These are phyloP conservation scores for Prunella strophiata DNA, from an alignment of 2,797 vertebrate genomes.

Conservation along the genomic window DNA sequence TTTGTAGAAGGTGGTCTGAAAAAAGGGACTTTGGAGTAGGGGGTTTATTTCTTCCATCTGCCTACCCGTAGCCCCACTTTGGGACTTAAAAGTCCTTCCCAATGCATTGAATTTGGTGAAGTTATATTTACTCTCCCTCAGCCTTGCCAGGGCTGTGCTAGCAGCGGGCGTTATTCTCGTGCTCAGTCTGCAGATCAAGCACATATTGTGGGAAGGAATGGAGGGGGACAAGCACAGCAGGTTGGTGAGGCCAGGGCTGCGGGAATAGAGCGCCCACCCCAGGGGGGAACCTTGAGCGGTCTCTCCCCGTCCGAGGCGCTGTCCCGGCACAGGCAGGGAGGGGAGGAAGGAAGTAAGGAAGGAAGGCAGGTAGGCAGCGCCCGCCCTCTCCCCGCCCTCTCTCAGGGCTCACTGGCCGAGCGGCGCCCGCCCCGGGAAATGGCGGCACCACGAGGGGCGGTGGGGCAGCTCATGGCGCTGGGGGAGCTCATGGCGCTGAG, in stretches of 20 bases:
- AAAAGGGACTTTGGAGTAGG: neutral
- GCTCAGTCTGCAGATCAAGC: neutral
- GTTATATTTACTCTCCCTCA: neutral
- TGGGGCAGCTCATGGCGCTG: accelerated
- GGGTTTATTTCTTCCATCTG: neutral
- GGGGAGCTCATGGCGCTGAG: too few species aligned
- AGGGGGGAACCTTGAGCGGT: accelerated
- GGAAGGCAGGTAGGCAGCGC: accelerated
- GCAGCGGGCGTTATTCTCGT: neutral
- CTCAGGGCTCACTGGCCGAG: accelerated
- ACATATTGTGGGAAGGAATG: accelerated
- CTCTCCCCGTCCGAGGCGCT: accelerated
- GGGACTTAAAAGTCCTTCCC: neutral
- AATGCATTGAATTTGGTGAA: neutral
- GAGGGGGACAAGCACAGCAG: neutral
- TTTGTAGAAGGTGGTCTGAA: neutral
- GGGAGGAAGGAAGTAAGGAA: accelerated
- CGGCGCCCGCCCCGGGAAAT: neutral
- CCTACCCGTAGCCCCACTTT: neutral
- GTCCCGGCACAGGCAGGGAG: accelerated
- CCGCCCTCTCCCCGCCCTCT: neutral
- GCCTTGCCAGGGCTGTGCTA: neutral
- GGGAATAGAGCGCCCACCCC: accelerated
- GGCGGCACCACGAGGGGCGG: neutral
- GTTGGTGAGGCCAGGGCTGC: accelerated